A percentile compares a stretch with the other conserved stretches of the same genome.
Evolutionary conservation across 2,888 invertebrate genomes (phyloP).

Genomic region (Drosophila vallismaia): DNA sequence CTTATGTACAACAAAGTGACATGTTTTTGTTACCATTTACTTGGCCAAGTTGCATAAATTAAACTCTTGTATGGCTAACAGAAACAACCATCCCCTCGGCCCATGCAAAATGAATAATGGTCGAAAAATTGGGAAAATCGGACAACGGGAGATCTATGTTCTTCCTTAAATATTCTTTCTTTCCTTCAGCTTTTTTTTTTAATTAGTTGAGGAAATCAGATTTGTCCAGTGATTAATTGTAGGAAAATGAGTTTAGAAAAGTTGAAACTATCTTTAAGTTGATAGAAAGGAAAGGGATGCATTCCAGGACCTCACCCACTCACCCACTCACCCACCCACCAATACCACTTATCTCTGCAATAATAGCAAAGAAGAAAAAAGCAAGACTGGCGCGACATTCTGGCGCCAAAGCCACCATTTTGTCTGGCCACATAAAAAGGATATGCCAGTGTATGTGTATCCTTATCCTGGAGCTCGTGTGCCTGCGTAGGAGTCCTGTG

Average conservation of each 20-base stretch:
- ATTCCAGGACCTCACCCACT: constrained; percentile 3
- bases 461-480: constrained; percentile 47
- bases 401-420: constrained; percentile 83
- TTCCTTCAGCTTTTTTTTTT: constrained; percentile 4
- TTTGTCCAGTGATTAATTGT: constrained; percentile 33
- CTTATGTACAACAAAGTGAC: constrained; percentile 60
- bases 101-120: constrained; percentile 47
- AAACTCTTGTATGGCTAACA: constrained; percentile 9
- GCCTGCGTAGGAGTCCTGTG: constrained; percentile 58
- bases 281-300: neutral
- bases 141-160: constrained; percentile 42
- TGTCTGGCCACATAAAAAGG: constrained; percentile 73
- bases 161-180: neutral
- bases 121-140: constrained; percentile 36
- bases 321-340: constrained; percentile 22
- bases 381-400: constrained; percentile 83
- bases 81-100: constrained; percentile 22
- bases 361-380: constrained; percentile 57
- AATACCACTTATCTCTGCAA: constrained; percentile 50
- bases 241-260: constrained; percentile 12
- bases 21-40: constrained; percentile 40
- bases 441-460: constrained; percentile 18
- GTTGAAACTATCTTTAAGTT: constrained; percentile 10
- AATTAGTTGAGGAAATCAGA: constrained; percentile 41
- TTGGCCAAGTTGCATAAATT: constrained; percentile 56